These are phyloP conservation scores for Himalopsyche tibetana DNA, from an alignment of 2,888 invertebrate species.

Conservation along the genomic window DNA sequence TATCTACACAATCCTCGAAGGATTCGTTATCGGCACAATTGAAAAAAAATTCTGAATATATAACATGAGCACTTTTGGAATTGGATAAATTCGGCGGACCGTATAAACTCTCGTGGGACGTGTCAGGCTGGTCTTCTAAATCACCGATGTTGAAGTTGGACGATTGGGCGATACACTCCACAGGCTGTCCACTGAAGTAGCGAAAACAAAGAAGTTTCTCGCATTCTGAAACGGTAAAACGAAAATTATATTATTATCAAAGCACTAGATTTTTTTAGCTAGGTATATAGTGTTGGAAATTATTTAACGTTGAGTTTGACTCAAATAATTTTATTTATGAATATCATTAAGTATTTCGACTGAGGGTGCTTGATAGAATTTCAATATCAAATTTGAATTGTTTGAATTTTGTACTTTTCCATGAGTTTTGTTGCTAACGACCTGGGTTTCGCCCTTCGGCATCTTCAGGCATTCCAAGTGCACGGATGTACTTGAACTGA, in stretches of 20 bases:
- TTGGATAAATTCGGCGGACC: slow-evolving; percentile 47
- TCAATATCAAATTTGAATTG: no score
- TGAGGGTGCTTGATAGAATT: no score
- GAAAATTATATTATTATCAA: neutral
- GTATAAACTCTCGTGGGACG: slow-evolving; percentile 66
- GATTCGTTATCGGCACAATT: slow-evolving; percentile 71
- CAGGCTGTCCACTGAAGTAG: slow-evolving; percentile 81
- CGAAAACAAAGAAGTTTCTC: slow-evolving; percentile 83
- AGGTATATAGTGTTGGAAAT: no score
- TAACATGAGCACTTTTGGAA: slow-evolving; percentile 58
- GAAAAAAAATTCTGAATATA: slow-evolving; percentile 41
- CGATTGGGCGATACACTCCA: slow-evolving; percentile 81
- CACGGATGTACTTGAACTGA: no score
- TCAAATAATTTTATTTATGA: no score
- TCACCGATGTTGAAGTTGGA: slow-evolving; percentile 80
- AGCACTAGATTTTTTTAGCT: no score
- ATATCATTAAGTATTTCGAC: no score
- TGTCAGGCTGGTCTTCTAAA: slow-evolving; percentile 73
- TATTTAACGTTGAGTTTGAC: no score
- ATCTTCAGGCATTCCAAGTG: no score
- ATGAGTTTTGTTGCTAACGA: no score
- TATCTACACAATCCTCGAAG: slow-evolving; percentile 75
- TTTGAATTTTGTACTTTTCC: no score
- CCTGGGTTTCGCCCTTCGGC: no score
- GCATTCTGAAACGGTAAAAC: slow-evolving; percentile 76